Conservation (phyloP, 2,797 vertebrate genomes). For the Parauchenoglanis punctatus region DNA sequence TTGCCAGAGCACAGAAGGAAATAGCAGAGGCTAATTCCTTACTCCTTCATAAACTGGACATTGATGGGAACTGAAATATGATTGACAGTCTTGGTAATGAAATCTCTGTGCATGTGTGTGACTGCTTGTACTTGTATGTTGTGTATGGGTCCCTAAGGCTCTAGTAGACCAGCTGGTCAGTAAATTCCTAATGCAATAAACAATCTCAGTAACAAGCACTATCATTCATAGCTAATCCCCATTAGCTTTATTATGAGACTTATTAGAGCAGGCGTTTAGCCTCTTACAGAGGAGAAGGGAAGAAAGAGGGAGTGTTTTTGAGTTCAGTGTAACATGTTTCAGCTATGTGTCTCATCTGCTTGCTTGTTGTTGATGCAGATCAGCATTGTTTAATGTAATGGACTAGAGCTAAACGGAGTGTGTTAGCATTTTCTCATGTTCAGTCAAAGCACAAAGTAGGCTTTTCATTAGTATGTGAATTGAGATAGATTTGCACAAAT, state of each 20-base stretch:
- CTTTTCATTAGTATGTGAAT: neutral
- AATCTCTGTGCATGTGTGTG: conserved; percentile 54
- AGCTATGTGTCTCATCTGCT: neutral
- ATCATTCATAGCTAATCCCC: conserved; percentile 47
- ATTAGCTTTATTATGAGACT: conserved; percentile 36
- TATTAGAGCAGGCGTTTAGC: conserved; percentile 31
- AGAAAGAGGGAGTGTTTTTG: neutral
- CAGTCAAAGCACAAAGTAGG: neutral
- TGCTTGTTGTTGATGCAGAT: neutral
- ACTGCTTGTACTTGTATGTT: conserved; percentile 17
- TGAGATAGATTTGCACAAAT: neutral
- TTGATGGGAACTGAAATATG: conserved; percentile 38
- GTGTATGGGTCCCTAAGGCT: neutral
- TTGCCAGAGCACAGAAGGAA: conserved; percentile 36
- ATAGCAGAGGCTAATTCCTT: conserved; percentile 34
- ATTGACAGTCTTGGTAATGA: conserved; percentile 34
- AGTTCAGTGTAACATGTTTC: neutral
- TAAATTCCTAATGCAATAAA: conserved; percentile 40
- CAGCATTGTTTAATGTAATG: neutral
- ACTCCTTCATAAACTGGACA: conserved; percentile 31
- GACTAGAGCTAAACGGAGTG: neutral
- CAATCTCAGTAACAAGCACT: conserved; percentile 36
- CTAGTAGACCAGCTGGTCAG: conserved; percentile 39
- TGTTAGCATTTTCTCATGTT: neutral
- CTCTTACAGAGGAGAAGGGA: neutral